Conservation (phyloP, 2,888 invertebrate genomes). For the Tricholauxania praeusta region DNA sequence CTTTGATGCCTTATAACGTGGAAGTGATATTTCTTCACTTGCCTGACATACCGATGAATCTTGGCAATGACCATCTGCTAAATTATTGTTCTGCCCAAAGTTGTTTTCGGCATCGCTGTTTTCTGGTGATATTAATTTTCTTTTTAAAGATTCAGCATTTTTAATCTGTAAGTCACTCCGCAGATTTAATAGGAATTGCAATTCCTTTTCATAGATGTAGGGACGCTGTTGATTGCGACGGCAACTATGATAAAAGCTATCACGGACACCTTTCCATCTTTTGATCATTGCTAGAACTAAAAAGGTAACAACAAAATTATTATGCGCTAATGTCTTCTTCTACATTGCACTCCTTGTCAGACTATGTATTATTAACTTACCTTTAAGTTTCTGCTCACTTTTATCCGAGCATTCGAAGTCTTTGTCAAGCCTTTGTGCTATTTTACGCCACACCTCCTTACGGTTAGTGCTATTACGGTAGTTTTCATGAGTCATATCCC, state of each 20-base stretch:
- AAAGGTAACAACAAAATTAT: too few relatives aligned
- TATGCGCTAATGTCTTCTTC: too few relatives aligned
- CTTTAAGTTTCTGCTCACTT: not conserved
- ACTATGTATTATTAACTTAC: too few relatives aligned
- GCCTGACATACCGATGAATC: too few relatives aligned
- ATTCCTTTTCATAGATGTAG: constrained; percentile 5
- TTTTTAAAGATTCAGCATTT: too few relatives aligned
- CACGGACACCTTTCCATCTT: constrained; percentile 13
- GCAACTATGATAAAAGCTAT: not conserved
- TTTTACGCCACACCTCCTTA: not conserved
- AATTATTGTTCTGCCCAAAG: too few relatives aligned
- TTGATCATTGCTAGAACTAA: not conserved
- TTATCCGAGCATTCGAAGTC: not conserved
- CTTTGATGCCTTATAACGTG: too few relatives aligned
- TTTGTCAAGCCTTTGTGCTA: not conserved
- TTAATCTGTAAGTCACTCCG: not conserved
- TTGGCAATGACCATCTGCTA: too few relatives aligned
- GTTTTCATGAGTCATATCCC: not conserved
- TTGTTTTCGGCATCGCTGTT: too few relatives aligned
- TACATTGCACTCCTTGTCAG: too few relatives aligned
- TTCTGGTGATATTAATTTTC: too few relatives aligned
- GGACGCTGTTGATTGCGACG: not conserved
- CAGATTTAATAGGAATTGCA: constrained; percentile 1
- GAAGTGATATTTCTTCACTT: too few relatives aligned
- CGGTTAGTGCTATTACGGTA: not conserved